These are phyloP conservation scores for Boloria selene DNA, from an alignment of 2,888 invertebrate genomes.

Conservation along the genomic window DNA sequence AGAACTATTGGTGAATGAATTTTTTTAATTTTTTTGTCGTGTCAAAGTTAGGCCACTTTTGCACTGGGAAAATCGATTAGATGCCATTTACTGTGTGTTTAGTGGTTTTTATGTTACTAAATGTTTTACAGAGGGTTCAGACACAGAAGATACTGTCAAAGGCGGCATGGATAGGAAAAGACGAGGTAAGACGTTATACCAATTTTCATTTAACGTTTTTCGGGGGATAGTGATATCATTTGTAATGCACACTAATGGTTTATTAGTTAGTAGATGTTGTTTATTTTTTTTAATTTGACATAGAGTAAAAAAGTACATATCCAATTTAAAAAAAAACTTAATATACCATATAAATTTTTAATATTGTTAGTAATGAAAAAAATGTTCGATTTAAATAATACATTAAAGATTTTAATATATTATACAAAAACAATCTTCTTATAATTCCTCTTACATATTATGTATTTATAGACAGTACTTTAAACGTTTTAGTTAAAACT, in stretches of 20 bases:
- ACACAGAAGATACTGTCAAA: slow-evolving; percentile 75
- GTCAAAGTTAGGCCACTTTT: slow-evolving; percentile 5
- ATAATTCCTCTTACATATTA: too few species aligned
- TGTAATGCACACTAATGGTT: slow-evolving; percentile 21
- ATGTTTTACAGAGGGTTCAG: slow-evolving; percentile 78
- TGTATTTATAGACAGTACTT: too few species aligned
- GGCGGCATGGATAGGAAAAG: slow-evolving; percentile 65
- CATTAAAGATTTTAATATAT: too few species aligned
- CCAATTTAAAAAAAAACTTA: too few species aligned
- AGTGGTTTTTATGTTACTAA: slow-evolving; percentile 59
- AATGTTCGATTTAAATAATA: too few species aligned
- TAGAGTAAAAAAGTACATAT: too few species aligned
- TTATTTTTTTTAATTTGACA: too few species aligned
- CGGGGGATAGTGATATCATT: slow-evolving; percentile 31
- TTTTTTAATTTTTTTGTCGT: not conserved
- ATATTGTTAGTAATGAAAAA: too few species aligned
- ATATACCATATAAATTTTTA: too few species aligned
- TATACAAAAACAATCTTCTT: too few species aligned
- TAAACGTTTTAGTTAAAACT: too few species aligned
- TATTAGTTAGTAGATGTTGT: not conserved
- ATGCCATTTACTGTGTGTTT: slow-evolving; percentile 38
- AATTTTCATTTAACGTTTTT: not conserved
- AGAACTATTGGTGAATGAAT: not conserved
- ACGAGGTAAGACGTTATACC: slow-evolving; percentile 59
- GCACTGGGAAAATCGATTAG: slow-evolving; percentile 2